A percentile compares a stretch with the other conserved stretches of the same genome.
Evolutionary conservation across 1,140 invertebrate species (phyloP).

Genomic region (Drosophila serrata): DNA sequence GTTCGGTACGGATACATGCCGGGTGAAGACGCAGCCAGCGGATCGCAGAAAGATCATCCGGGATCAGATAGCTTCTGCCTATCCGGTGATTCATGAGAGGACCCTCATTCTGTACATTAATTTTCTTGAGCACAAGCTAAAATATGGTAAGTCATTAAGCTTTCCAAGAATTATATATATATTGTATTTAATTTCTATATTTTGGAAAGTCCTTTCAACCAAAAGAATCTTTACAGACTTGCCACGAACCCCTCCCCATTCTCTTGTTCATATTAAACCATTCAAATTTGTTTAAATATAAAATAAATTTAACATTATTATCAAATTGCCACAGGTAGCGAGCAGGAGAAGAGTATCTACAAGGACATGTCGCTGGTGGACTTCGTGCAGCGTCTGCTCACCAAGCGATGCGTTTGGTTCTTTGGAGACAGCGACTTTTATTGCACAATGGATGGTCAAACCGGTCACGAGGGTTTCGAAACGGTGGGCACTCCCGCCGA

Average conservation of each 20-base stretch:
- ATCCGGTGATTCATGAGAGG: conserved; percentile 76
- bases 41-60: conserved; percentile 28
- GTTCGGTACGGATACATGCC: conserved; percentile 45
- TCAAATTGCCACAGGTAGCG: conserved; percentile 4
- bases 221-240: not conserved
- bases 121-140: conserved; percentile 73
- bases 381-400: conserved; percentile 70
- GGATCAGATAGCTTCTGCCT: conserved; percentile 72
- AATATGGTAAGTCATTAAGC: conserved; percentile 51
- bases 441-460: conserved; percentile 32
- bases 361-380: conserved; percentile 34
- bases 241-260: not conserved
- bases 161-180: not conserved
- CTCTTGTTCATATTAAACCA: not conserved
- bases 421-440: conserved; percentile 22
- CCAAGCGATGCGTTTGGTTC: conserved; percentile 69
- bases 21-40: conserved; percentile 58
- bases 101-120: conserved; percentile 55
- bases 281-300: not conserved
- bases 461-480: conserved; percentile 51
- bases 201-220: not conserved
- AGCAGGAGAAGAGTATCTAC: conserved; percentile 45
- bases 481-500: conserved; percentile 50
- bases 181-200: too few species aligned
- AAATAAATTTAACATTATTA: not conserved